Conservation (phyloP, 2,888 invertebrate species). For the Drosophila yooni region DNA sequence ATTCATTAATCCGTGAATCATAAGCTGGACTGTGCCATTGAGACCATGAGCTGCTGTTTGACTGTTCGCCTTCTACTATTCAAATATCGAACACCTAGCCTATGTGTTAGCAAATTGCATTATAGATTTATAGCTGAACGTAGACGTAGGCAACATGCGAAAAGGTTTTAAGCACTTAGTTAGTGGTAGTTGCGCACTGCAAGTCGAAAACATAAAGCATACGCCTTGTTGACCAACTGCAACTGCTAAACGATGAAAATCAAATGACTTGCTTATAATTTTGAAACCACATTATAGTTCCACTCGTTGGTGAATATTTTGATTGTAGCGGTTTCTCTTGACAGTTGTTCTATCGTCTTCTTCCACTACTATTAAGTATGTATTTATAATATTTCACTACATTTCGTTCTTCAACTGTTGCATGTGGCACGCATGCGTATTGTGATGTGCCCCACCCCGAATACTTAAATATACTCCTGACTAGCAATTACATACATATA, state of each 20-base stretch:
- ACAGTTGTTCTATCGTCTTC: conserved; percentile 4
- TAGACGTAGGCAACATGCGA: conserved; percentile 29
- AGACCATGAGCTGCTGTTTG: conserved; percentile 11
- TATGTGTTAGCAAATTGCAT: conserved; percentile 31
- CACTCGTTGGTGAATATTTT: not conserved
- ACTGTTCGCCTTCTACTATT: not conserved
- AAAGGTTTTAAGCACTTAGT: conserved; percentile 23
- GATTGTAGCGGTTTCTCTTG: conserved; percentile 27
- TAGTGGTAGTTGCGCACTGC: conserved; percentile 20
- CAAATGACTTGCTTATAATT: not conserved
- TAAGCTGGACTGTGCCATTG: not conserved
- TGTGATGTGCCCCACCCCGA: conserved; percentile 16
- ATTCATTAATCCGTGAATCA: not conserved
- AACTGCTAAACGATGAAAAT: not conserved
- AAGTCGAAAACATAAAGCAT: conserved; percentile 29
- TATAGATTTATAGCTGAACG: conserved; percentile 16
- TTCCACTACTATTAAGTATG: conserved; percentile 7
- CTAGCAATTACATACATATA: conserved; percentile 27
- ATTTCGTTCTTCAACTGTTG: conserved; percentile 45
- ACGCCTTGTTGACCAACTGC: conserved; percentile 34
- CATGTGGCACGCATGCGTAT: conserved; percentile 65
- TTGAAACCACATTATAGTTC: not conserved
- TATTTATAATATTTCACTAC: conserved; percentile 23
- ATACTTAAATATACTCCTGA: conserved; percentile 12
- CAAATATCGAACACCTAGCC: not conserved